Base-by-base conservation (phyloP, 1,140 invertebrate genomes). In the Laupala kohalensis region DNA sequence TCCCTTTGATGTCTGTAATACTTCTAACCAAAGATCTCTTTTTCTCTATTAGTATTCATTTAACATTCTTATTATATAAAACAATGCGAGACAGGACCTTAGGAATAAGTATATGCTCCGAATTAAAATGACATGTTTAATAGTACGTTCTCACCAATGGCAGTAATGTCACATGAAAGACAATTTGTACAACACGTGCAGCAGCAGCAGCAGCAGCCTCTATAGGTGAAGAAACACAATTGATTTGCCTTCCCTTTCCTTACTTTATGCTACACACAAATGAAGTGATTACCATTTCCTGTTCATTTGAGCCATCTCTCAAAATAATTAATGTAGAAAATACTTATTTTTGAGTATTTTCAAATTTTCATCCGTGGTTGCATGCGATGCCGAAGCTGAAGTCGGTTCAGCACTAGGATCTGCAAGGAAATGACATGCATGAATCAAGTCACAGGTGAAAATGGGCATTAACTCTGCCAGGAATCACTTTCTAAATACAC, bases 291-390 rank as follows among this genome's bases (percentile, higher is more conserved):
- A 19, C 37, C n/a, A n/a, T 13, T 19, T 13, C 37, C 19, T 53
- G 37, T 53, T 53, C 19, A 2, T 53, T 53, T n/a, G n/a, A n/a
- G n/a, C n/a, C 37, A 53, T 4, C 9, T 53, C 37, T 4, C 37
- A 53, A 53, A 3, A 5, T 12, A 25, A 53, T 73, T 37, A 73
- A n/a, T 73, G 72, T 6, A 73, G 69, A 28, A 73, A 73, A 53
- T 73, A 73, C n/a, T 73, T 73, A 25, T 73, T 73, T 25, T 67
- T 69, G n/a, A 73, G 37, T 28, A 63, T 25, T 66, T 73, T 68
- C 69, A 73, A 67, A 70, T 64, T 29, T 29, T 73, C 72, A 26
- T 73, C 72, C 6, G 67, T 24, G 12, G 72, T 19, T 19, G 19
- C 30, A 12, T 69, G 37, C 13, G 29, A 26, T 25, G 13, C 65